A percentile compares a stretch with the other conserved stretches of the same genome.
phyloP scores from a whole-genome alignment of 2,888 invertebrate genomes.

The Xestia sexstrigata region DNA sequence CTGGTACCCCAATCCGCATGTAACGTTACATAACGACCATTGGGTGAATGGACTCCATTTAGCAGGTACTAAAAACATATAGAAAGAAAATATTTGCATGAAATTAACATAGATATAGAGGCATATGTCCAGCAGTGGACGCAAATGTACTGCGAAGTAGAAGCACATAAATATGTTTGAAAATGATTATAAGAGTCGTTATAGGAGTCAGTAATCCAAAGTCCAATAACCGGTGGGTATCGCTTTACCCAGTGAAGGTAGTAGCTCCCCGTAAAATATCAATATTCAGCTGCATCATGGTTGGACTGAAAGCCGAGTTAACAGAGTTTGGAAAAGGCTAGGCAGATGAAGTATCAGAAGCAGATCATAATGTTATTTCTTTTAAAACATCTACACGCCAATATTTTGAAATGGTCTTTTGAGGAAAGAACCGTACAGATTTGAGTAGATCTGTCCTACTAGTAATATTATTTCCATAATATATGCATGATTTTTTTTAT shows the following conservation, averaged over 20 bases:
- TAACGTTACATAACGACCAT: constrained; percentile 87
- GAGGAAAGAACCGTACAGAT: neutral
- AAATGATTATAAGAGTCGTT: neutral
- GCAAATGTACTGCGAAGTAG: too few relatives aligned
- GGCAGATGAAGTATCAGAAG: neutral
- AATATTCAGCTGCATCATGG: neutral
- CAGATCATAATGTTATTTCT: neutral
- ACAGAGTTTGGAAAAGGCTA: neutral
- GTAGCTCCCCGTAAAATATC: neutral
- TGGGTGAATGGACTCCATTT: constrained; percentile 87
- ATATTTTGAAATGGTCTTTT: neutral
- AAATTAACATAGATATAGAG: neutral
- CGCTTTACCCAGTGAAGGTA: neutral
- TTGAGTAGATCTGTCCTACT: too few relatives aligned
- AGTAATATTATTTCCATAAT: too few relatives aligned
- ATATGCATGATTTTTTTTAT: too few relatives aligned
- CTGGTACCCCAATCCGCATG: constrained; percentile 86
- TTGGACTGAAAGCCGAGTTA: neutral
- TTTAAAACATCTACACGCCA: neutral
- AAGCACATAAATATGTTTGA: too few relatives aligned
- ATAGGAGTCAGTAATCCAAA: neutral
- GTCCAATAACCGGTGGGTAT: neutral
- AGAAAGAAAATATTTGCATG: neutral
- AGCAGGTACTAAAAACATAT: constrained; percentile 82
- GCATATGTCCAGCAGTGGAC: too few relatives aligned